Base-by-base conservation (phyloP, 1,140 invertebrate genomes). In the Cotesia chilonis region DNA sequence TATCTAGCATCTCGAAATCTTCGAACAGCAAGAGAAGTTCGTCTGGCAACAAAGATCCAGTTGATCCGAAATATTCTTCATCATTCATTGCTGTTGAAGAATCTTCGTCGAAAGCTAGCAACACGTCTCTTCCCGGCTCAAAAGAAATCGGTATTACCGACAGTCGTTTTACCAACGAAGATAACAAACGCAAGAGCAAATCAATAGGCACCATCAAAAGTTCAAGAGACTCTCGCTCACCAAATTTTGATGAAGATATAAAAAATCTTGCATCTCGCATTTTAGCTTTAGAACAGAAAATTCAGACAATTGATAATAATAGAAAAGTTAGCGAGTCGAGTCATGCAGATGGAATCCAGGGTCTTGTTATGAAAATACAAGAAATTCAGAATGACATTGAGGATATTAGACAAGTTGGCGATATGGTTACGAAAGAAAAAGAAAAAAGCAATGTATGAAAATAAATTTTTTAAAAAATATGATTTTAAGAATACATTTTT, bases 331-430 rank as follows among this genome's bases (percentile, higher is more conserved):
- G n/a, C 60, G 10, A 4, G 2, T 10, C 35, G 4, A 14, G 47
- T 4, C 54, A 51, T 9, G 68, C 17, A n/a, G n/a, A 51, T 12
- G 74, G 77, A 7, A 73, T 81, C 2, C 71, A 77, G 1, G 79
- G 83, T 4, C 60, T 87, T 1, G 77, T 81, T 3, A 72, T 72
- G 10, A 87, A 85, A 54, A 74, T 88, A 1, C 66, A 83, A 6
- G 60, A 71, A 4, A 74, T 88, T 14, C 80, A 87, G 74, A 59
- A 37, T 0, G 84, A 88, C 6, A 81, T 88, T 68, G 77, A 82
- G n/a, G 77, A 74, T 52, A 14, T 88, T 4, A 76, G 78, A 17
- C 75, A 83, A 68, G 82, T 74, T 4, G 73, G 81, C 5, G 71
- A 74, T 35, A 81, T 75, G 64, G 37, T 88, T n/a, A 54, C 80